Evolutionary conservation across 2,797 vertebrate species (phyloP).

Genomic region (Australoheros facetus): DNA sequence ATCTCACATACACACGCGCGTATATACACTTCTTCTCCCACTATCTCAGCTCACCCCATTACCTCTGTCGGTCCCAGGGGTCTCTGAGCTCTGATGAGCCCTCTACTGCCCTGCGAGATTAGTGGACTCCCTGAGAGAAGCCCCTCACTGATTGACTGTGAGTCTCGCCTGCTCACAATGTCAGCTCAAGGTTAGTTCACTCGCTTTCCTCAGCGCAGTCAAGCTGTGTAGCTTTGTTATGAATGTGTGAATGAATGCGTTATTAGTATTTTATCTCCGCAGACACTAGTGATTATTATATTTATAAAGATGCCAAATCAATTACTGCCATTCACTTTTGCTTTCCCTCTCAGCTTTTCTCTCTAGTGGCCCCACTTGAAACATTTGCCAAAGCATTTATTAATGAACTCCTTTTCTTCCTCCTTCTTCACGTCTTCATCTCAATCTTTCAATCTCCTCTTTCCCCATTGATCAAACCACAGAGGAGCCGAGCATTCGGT

Average conservation of each 20-base stretch:
- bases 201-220: conserved; percentile 21
- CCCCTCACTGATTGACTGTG: conserved; percentile 72
- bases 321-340: conserved; percentile 55
- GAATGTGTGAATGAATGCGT: conserved; percentile 41
- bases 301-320: conserved; percentile 57
- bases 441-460: conserved; percentile 33
- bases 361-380: conserved; percentile 33
- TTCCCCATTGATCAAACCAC: conserved; percentile 32
- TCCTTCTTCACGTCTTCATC: conserved; percentile 22
- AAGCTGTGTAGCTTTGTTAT: conserved; percentile 51
- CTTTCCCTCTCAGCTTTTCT: conserved; percentile 7
- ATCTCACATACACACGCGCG: neutral
- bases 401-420: conserved; percentile 47
- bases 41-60: conserved; percentile 67
- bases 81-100: conserved; percentile 73
- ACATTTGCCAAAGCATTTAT: conserved; percentile 48
- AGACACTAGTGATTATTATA: conserved; percentile 51
- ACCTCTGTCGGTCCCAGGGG: conserved; percentile 71
- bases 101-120: conserved; percentile 74
- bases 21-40: conserved; percentile 8
- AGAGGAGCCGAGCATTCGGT: conserved; percentile 49
- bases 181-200: conserved; percentile 75
- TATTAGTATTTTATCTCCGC: conserved; percentile 57
- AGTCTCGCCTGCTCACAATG: conserved; percentile 69
- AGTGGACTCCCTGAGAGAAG: conserved; percentile 80